Conservation (phyloP, 2,888 invertebrate genomes). For the Thalpophila matura region DNA sequence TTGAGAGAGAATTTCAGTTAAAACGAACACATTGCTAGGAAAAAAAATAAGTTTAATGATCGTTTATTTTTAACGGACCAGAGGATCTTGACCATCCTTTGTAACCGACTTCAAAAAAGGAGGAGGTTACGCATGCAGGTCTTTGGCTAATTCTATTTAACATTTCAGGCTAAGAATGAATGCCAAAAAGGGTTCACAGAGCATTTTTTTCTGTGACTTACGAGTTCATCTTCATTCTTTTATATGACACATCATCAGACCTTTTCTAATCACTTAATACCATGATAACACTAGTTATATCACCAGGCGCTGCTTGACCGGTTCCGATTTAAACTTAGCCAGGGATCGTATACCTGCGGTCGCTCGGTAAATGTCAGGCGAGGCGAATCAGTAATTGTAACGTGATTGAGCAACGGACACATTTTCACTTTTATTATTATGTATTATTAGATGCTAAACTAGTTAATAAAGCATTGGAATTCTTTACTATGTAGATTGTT, state of each 20-base stretch:
- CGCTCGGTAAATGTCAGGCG: conserved; percentile 42
- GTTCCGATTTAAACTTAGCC: conserved; percentile 27
- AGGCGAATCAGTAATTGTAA: conserved; percentile 47
- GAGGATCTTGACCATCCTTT: too few relatives aligned
- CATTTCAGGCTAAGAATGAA: too few relatives aligned
- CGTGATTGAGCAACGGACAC: conserved; percentile 38
- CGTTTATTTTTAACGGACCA: too few relatives aligned
- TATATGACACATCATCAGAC: not conserved
- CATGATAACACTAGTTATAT: conserved; percentile 35
- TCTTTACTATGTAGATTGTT: not conserved
- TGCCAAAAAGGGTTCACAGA: too few relatives aligned
- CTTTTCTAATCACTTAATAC: conserved; percentile 6
- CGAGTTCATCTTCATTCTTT: too few relatives aligned
- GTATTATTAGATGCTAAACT: conserved; percentile 16
- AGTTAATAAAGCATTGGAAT: conserved; percentile 5
- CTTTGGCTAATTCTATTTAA: too few relatives aligned
- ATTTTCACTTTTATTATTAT: conserved; percentile 53
- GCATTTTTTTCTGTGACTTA: too few relatives aligned
- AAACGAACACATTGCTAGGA: too few relatives aligned
- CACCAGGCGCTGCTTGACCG: conserved; percentile 14
- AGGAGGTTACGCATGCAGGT: too few relatives aligned
- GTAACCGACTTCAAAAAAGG: too few relatives aligned
- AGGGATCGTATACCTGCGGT: conserved; percentile 24
- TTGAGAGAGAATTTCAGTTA: too few relatives aligned
- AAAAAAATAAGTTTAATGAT: too few relatives aligned